These are phyloP conservation scores for Onychomys torridus DNA, from an alignment of 2,797 vertebrate species.

Conservation along the genomic window DNA sequence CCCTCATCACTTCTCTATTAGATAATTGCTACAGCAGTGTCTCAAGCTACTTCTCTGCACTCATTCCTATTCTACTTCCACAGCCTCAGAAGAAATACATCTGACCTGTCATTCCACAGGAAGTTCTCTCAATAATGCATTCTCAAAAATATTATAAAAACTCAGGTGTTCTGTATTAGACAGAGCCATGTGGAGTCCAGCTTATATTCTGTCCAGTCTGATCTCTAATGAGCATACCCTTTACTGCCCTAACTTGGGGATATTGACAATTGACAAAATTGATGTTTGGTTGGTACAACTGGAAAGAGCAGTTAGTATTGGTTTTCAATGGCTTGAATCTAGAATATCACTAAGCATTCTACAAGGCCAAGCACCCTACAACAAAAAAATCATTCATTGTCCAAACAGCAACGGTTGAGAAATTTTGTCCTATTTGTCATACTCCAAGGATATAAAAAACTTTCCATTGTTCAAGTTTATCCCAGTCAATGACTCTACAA, in stretches of 20 bases:
- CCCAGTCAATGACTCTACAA: background rate
- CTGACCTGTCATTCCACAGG: background rate
- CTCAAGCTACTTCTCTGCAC: background rate
- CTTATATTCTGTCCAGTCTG: constrained; percentile 10
- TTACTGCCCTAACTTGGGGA: background rate
- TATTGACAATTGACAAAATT: constrained; percentile 4
- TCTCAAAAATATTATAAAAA: background rate
- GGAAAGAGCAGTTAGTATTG: background rate
- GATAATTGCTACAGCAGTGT: background rate
- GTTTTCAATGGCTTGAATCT: background rate
- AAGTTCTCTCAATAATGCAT: background rate
- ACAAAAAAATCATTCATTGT: background rate
- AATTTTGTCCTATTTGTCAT: background rate
- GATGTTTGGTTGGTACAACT: background rate
- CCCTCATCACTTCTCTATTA: background rate
- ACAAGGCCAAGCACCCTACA: background rate
- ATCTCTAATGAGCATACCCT: background rate
- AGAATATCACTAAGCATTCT: background rate
- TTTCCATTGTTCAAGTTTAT: background rate
- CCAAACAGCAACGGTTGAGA: background rate
- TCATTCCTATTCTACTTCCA: background rate
- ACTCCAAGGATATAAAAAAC: background rate
- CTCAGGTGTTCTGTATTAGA: background rate
- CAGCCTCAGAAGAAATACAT: background rate
- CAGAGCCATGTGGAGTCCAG: background rate